A percentile compares a stretch with the other conserved stretches of the same genome.
These are phyloP conservation scores for Siniperca obscura DNA, from an alignment of 2,797 vertebrate species.

Conservation along the genomic window DNA sequence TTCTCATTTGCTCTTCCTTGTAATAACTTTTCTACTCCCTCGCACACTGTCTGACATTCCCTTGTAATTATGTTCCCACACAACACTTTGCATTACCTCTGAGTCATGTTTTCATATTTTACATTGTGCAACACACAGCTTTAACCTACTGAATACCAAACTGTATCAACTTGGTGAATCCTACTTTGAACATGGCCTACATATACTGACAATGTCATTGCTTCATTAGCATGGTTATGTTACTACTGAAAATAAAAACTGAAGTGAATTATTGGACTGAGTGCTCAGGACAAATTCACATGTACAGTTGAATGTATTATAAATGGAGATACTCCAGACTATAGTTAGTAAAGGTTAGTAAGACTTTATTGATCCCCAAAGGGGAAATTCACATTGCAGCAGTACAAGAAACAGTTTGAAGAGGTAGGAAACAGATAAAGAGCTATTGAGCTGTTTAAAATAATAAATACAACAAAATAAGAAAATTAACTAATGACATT, in stretches of 20 bases:
- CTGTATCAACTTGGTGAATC: not conserved
- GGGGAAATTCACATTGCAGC: not conserved
- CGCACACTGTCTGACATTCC: not conserved
- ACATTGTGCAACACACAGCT: not conserved
- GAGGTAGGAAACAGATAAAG: not conserved
- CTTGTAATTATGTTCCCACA: constrained; percentile 10
- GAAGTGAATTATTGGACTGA: not conserved
- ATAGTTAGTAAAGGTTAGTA: not conserved
- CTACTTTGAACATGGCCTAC: not conserved
- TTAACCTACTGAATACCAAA: not conserved
- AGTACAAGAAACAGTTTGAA: not conserved
- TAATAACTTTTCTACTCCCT: not conserved
- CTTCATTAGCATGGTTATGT: not conserved
- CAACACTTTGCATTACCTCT: not conserved
- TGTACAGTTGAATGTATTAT: not conserved
- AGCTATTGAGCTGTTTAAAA: no score
- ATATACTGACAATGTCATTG: not conserved
- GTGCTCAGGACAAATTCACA: not conserved
- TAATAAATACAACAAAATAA: no score
- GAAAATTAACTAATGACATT: no score
- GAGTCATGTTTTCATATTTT: not conserved
- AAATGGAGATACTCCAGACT: not conserved
- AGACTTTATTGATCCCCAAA: not conserved
- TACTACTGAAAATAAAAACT: not conserved
- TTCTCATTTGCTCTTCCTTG: not conserved